Evolutionary conservation across 1,140 invertebrate genomes (phyloP), one percentile per base, ranked within the genome.

Genomic region (Amyelois transitella): DNA sequence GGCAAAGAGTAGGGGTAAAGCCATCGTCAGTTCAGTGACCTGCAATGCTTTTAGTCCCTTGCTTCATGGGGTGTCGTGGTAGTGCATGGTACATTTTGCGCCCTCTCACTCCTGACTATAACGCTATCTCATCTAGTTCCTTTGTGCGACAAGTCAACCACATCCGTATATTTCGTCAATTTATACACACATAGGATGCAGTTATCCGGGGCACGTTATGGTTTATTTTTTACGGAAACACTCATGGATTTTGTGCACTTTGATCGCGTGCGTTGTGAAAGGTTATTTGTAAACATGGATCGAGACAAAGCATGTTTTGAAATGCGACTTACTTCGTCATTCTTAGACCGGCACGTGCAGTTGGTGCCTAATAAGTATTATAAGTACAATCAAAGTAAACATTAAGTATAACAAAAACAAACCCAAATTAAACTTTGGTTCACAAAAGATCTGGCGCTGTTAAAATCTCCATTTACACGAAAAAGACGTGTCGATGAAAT

Each of bases 11-110:
- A 58, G 51, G 64, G 64, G 62, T 65, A 57, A 64, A 57, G 62
- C 60, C 55, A 62, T 63, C 25, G 48, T 32, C 51, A 59, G 77
- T 80, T 81, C 82, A 77, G 47, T 83, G 82, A 83, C 80, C 80
- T 74, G 64, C 50, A 62, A 57, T 66, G 62, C 64, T 75, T 62
- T 66, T 66, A 64, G 68, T 78, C 75, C 80, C 72, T 77, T 79
- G 68, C 70, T 64, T 64, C 63, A 78, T 76, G 75, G 82, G 80
- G 80, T 81, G 79, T 74, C 68, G 44, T 19, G 32, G 51, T 38
- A 54, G 59, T 66, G 70, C 55, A 66, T 63, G 64, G 53, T 32
- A 56, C 55, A 60, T 60, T 64, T 52, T 38, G 32, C 54, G 48
- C 69, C 59, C 51, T 72, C 69, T 72, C 69, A 28, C 59, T 72